Percentiles rank a stretch among this genome's conserved stretches.
These are phyloP conservation scores for Arctia plantaginis DNA, from an alignment of 2,888 invertebrate genomes.

Conservation along the genomic window DNA sequence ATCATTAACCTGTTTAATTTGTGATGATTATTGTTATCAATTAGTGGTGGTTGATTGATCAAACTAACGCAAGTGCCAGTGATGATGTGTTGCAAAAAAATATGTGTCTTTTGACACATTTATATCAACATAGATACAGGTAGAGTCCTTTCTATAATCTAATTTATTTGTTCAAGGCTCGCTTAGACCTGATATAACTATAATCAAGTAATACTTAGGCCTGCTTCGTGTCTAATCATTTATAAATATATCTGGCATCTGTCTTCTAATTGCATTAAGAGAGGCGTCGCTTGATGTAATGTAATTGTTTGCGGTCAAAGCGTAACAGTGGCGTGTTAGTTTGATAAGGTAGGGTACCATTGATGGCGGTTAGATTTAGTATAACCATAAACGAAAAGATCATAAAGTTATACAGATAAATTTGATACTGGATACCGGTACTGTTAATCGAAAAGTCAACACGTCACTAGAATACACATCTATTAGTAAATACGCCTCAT, in stretches of 20 bases:
- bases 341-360: constrained; percentile 8
- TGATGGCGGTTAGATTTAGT: constrained; percentile 12
- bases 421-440: background rate
- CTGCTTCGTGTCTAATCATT: constrained; percentile 37
- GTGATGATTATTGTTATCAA: background rate
- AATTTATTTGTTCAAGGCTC: constrained; percentile 18
- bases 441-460: background rate
- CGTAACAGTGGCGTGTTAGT: constrained; percentile 42
- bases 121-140: background rate
- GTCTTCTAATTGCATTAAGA: constrained; percentile 64
- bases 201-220: constrained; percentile 19
- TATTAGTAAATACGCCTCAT: too few relatives aligned
- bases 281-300: constrained; percentile 63
- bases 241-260: constrained; percentile 60
- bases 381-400: too few relatives aligned
- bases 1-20: background rate
- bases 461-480: too few relatives aligned
- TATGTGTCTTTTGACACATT: too few relatives aligned
- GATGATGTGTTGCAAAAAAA: background rate
- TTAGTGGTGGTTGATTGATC: background rate
- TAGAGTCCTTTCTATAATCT: background rate
- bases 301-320: constrained; percentile 69
- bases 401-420: too few relatives aligned
- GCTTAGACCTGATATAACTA: constrained; percentile 15
- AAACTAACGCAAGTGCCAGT: background rate